These are phyloP conservation scores for Morus bassanus DNA, from an alignment of 2,797 vertebrate genomes.

Conservation along the genomic window DNA sequence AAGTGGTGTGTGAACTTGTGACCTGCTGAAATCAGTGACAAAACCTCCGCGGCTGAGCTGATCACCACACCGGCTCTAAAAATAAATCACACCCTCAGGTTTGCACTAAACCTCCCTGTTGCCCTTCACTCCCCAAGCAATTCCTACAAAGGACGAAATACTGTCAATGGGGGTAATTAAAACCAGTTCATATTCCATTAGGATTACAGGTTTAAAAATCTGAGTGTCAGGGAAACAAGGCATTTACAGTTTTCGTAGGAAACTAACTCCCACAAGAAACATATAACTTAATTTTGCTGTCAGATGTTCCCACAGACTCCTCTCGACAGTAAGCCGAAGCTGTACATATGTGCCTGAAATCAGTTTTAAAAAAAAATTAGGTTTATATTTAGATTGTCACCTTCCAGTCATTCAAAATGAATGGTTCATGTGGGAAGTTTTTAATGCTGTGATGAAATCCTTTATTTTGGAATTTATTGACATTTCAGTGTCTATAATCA, in stretches of 20 bases:
- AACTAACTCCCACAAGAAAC: conserved; percentile 41
- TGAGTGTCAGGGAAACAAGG: neutral
- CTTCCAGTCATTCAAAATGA: conserved; percentile 13
- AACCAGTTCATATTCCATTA: neutral
- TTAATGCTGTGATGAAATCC: neutral
- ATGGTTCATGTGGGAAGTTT: neutral
- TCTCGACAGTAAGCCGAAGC: neutral
- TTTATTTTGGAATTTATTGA: neutral
- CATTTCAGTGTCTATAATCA: neutral
- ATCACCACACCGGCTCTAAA: neutral
- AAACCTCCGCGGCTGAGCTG: neutral
- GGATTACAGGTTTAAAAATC: conserved; percentile 13
- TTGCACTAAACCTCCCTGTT: neutral
- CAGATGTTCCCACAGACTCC: conserved; percentile 51
- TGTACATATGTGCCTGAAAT: conserved; percentile 8
- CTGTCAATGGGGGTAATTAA: neutral
- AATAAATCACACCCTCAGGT: neutral
- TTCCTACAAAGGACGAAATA: neutral
- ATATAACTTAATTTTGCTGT: conserved; percentile 53
- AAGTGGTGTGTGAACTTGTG: neutral
- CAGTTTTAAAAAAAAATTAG: neutral
- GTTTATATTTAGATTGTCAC: conserved; percentile 43
- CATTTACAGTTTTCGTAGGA: neutral
- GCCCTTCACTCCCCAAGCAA: neutral
- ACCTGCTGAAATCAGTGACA: neutral